Percentiles rank a stretch among this genome's conserved stretches.
Evolutionary conservation across 2,797 vertebrate genomes (phyloP).

Genomic region (Danio albolineatus): DNA sequence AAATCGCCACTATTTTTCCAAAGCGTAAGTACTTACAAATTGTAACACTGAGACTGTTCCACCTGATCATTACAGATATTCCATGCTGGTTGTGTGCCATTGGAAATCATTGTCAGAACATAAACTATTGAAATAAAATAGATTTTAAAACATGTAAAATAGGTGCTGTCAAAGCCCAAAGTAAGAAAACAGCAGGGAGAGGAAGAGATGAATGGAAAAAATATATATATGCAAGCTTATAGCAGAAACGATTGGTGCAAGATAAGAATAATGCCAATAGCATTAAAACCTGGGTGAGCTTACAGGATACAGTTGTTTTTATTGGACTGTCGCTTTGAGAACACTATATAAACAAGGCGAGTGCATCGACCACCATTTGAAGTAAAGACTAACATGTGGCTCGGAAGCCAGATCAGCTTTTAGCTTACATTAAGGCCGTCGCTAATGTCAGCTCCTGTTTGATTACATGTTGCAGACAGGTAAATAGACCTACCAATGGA

Average conservation of each 20-base stretch:
- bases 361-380: constrained; percentile 30
- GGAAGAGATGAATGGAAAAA: constrained; percentile 2
- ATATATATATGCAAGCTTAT: neutral
- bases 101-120: neutral
- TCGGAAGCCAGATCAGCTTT: constrained; percentile 33
- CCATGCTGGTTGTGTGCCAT: neutral
- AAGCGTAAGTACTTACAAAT: no score
- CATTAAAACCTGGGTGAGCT: constrained; percentile 20
- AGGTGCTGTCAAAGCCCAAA: constrained; percentile 24
- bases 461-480: constrained; percentile 45
- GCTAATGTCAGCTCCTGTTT: constrained; percentile 39
- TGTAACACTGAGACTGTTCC: no score
- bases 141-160: constrained; percentile 25
- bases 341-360: constrained; percentile 41
- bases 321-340: constrained; percentile 35
- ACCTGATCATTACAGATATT: neutral
- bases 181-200: constrained; percentile 8
- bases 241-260: constrained; percentile 9
- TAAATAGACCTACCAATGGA: constrained; percentile 33
- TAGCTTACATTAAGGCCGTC: constrained; percentile 38
- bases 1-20: no score
- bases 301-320: constrained; percentile 41
- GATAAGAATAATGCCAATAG: constrained; percentile 47
- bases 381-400: constrained; percentile 8
- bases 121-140: constrained; percentile 5